Evolutionary conservation across 2,797 vertebrate species (phyloP), one percentile per base, ranked within the genome.

Genomic region (Sebastes itinus): DNA sequence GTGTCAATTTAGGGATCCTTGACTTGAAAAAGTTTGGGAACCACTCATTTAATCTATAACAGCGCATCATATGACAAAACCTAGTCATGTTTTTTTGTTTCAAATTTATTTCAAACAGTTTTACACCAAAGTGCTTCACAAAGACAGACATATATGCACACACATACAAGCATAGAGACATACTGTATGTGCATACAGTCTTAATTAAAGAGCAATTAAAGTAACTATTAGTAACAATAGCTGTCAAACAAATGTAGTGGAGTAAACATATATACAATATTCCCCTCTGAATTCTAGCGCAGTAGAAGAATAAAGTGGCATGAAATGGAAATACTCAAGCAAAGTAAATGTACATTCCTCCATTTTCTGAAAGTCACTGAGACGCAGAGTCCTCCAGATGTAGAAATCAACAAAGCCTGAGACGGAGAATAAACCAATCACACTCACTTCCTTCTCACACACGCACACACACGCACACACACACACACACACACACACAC

Each of bases 381-480:
- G 33, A 27, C 16, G 49, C 7, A 0, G 18, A 68, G 8, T 0
- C 38, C 33, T 74, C 22, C 60, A 77, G 12, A 54, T 72, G 56
- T 22, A 80, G 68, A 74, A 60, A 27, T 75, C 54, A 80, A 62
- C 72, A 68, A 59, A 73, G 52, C 12, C 64, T 62, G 62, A 75
- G 49, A 72, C 1, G 5, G 42, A 69, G 70, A 74, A 78, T 35
- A 35, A 66, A 71, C 89, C 86, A 86, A 83, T 87, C 84, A 87
- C 75, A 77, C 60, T 54, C n/a, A 89, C 80, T 89, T 92, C 92
- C 90, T 80, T 10, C 55, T 6, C 64, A 16, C 63, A 22, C 64
- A 52, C 35, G 1, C 63, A 5, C 35, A 1, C 62, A 1, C 62
- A 7, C 62, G 18, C 35, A 2, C 62, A 49, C 63, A 25, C 63